Evolutionary conservation across 2,797 vertebrate genomes (phyloP), one percentile per base, ranked within the genome.

Genomic region (Phalloptychus januarius): DNA sequence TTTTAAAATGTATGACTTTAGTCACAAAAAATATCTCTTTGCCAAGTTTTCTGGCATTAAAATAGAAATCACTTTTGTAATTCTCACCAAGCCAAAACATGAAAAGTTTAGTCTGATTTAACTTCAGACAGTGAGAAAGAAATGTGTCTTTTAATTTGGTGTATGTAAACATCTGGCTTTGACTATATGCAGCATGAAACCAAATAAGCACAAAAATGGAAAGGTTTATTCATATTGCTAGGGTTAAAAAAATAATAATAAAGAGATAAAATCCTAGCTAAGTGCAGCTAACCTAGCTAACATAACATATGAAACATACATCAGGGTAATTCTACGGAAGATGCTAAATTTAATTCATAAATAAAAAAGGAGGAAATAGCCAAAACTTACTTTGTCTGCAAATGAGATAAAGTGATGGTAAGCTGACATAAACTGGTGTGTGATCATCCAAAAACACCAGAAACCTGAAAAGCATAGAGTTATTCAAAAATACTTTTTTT

Each of bases 381-480:
- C 25, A 58, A 42, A 71, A 80, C 93, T 98, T 95, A 99, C 98
- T 0, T 25, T 97, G 97, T 84, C 96, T 93, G 91, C 97, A 99
- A 73, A 99, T 89, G 0, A 97, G 92, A 88, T 96, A 97, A 58
- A 99, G 91, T 61, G 96, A 95, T 38, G 96, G 96, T 75, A 97
- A 95, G 58, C 95, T 95, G 50, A 98, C 96, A 18, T 99, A 99
- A 0, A 96, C 92, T 0, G 97, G 96, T 0, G 93, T 95, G 28
- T 97, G 97, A 0, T 98, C 96, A 13, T 99, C 98, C 1, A 97
- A 96, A 89, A 99, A 99, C 81, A 99, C 96, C 79, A 99, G 90
- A 88, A 98, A 99, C 91, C 98, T 99, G 91, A 50, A 77, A 93
- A 70, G 77, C 45, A 67, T 31, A 75, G 79, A 76, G 18, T 48